Conservation (phyloP, 1,140 invertebrate genomes). For the Monochamus saltuarius region DNA sequence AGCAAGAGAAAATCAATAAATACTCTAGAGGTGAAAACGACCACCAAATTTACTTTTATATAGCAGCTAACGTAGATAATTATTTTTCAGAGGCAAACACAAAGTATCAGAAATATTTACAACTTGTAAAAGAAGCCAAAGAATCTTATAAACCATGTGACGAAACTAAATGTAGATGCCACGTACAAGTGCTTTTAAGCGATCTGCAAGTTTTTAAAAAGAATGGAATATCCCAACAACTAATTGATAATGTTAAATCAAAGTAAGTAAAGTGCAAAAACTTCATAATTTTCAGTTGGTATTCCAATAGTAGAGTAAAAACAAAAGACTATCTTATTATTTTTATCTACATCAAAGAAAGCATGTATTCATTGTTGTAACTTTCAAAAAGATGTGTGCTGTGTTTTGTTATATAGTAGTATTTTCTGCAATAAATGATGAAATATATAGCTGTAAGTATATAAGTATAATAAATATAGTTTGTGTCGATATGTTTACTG, state of each 20-base stretch:
- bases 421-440: too few species aligned
- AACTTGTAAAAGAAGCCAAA: conserved; percentile 51
- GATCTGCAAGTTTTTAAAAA: conserved; percentile 68
- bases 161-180: conserved; percentile 61
- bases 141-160: conserved; percentile 54
- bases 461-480: too few species aligned
- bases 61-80: conserved; percentile 16
- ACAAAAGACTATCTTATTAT: conserved; percentile 6
- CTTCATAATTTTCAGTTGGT: conserved; percentile 19
- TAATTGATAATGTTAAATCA: conserved; percentile 60
- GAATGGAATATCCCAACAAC: conserved; percentile 66
- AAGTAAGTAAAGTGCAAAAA: conserved; percentile 54
- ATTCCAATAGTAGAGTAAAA: too few species aligned
- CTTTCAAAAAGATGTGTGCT: too few species aligned
- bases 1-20: conserved; percentile 25
- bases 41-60: conserved; percentile 17
- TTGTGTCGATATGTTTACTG: too few species aligned
- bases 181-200: conserved; percentile 62
- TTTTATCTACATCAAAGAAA: too few species aligned
- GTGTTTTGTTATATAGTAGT: too few species aligned
- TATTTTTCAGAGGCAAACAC: conserved; percentile 27
- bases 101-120: conserved; percentile 44
- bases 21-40: conserved; percentile 33
- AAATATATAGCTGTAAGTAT: too few species aligned
- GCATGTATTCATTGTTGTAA: too few species aligned